Conservation (phyloP, 2,888 invertebrate genomes). For the Eutolmus rufibarbis region DNA sequence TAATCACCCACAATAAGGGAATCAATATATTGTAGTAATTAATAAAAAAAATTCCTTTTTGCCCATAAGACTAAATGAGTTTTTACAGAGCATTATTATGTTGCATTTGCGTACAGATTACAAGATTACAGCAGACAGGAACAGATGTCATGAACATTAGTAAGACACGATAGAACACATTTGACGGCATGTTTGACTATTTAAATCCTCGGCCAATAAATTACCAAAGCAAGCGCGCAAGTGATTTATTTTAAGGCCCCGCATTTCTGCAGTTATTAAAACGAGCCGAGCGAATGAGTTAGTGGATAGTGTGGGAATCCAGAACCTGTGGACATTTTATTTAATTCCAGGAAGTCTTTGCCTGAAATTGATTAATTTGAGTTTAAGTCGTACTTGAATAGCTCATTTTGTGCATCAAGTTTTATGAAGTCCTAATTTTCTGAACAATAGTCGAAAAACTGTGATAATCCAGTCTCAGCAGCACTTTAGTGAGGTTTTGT, state of each 20-base stretch:
- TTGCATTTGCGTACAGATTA: neutral
- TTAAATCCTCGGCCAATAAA: conserved; percentile 36
- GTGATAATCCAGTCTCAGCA: neutral
- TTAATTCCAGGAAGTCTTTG: neutral
- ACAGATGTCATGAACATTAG: conserved; percentile 29
- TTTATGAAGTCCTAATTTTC: neutral
- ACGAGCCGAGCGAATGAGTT: neutral
- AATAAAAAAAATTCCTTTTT: no score
- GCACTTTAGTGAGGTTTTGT: neutral
- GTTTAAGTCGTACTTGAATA: neutral
- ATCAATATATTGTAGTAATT: no score
- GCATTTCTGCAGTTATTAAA: neutral
- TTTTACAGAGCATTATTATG: no score
- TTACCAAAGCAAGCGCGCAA: conserved; percentile 7
- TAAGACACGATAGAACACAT: conserved; percentile 17
- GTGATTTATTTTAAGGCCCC: conserved; percentile 26
- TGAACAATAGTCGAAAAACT: neutral
- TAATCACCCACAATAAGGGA: no score
- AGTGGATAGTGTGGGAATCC: neutral
- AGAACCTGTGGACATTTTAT: neutral
- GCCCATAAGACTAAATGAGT: no score
- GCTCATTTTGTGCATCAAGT: neutral
- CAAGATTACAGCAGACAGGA: neutral
- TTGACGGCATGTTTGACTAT: conserved; percentile 35
- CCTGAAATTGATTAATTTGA: neutral